Evolutionary conservation across 53 echinoderm and acorn worm genomes (phyloP).

Genomic region (Hippasteria phrygiana): DNA sequence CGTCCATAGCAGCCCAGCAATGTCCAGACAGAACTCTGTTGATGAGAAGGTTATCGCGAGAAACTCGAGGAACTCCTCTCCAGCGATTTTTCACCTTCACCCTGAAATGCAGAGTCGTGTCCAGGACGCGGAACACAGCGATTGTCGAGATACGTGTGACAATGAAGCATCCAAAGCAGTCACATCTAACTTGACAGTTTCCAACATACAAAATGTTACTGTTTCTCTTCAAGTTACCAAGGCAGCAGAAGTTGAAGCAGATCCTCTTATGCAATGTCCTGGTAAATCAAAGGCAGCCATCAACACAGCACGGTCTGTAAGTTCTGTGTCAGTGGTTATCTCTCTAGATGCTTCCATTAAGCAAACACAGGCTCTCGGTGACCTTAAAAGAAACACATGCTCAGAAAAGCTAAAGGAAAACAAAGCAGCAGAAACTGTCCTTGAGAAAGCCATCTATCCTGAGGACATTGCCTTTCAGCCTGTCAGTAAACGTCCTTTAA

Average conservation of each 20-base stretch:
- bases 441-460: not conserved
- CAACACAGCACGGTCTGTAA: not conserved
- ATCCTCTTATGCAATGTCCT: no score
- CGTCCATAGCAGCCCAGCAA: conserved; percentile 38
- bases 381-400: not conserved
- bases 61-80: conserved; percentile 58
- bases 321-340: not conserved
- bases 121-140: not conserved
- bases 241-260: not conserved
- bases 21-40: conserved; percentile 12
- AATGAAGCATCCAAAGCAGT: not conserved
- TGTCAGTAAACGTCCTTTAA: not conserved
- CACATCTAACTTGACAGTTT: not conserved
- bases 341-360: not conserved
- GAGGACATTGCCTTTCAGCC: not conserved
- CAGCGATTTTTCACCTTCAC: conserved; percentile 35
- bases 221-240: not conserved
- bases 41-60: conserved; percentile 21
- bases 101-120: not conserved
- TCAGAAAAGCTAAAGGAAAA: not conserved
- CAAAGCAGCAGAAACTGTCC: not conserved
- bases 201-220: not conserved
- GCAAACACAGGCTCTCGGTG: not conserved
- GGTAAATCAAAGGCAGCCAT: not conserved
- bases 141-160: not conserved